Evolutionary conservation across 1,140 invertebrate genomes (phyloP).

Genomic region (Drosophila punjabiensis): DNA sequence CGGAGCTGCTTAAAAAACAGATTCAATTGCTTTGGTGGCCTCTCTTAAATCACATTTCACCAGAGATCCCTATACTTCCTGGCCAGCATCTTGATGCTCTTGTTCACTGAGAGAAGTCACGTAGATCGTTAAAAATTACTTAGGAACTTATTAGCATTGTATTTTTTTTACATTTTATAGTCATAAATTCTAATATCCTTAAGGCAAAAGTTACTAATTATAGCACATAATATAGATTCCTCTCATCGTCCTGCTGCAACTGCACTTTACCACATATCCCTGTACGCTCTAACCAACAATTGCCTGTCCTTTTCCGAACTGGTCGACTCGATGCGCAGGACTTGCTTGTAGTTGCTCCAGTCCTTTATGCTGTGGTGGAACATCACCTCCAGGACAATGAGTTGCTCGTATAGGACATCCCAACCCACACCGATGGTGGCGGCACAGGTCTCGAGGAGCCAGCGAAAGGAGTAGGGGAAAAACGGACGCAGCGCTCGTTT

Average conservation of each 20-base stretch:
- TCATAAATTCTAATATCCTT: not conserved
- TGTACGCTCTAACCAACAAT: conserved; percentile 45
- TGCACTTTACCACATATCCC: conserved; percentile 28
- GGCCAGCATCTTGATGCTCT: not conserved
- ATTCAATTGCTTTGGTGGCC: conserved; percentile 5
- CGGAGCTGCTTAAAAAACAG: conserved; percentile 7
- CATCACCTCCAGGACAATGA: conserved; percentile 77
- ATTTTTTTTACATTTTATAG: not conserved
- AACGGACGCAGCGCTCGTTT: conserved; percentile 77
- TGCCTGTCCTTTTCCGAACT: conserved; percentile 62
- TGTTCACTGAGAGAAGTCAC: not conserved
- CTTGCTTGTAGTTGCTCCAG: conserved; percentile 46
- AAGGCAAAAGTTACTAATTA: not conserved
- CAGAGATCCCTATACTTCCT: conserved; percentile 37
- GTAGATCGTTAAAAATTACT: not conserved
- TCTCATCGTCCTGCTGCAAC: not conserved
- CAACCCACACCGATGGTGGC: conserved; percentile 84
- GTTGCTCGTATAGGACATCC: conserved; percentile 86
- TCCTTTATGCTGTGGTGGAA: conserved; percentile 70
- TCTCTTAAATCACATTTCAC: conserved; percentile 28
- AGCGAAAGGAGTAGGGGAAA: conserved; percentile 86
- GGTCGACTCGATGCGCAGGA: conserved; percentile 55
- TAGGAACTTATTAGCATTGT: not conserved
- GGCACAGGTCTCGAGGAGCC: conserved; percentile 86
- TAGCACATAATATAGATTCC: no score